Conservation (phyloP, 2,888 invertebrate species). For the Cyaniris semiargus region DNA sequence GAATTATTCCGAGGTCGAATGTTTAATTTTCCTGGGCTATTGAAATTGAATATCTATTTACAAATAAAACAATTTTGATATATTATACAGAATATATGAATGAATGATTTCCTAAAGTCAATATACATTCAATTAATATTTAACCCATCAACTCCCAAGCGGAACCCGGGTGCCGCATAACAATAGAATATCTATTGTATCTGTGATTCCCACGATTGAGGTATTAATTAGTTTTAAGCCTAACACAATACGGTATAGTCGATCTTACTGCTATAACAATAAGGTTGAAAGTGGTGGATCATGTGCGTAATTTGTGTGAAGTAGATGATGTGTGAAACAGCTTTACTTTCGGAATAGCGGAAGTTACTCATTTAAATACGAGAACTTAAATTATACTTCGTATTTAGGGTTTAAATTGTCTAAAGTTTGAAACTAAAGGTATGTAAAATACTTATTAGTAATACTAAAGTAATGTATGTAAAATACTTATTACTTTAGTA, state of each 20-base stretch:
- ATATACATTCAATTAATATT: not conserved
- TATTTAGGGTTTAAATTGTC: not conserved
- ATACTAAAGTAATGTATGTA: not conserved
- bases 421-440: not conserved
- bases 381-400: not conserved
- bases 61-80: too few relatives aligned
- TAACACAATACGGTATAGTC: not conserved
- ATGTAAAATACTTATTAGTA: too few relatives aligned
- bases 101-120: not conserved
- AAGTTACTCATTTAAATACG: slow-evolving; percentile 3
- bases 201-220: too few relatives aligned
- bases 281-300: not conserved
- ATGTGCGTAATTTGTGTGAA: not conserved
- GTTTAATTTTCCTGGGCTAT: too few relatives aligned
- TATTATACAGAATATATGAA: not conserved
- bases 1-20: too few relatives aligned
- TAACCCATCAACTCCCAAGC: too few relatives aligned
- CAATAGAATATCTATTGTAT: too few relatives aligned
- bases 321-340: not conserved
- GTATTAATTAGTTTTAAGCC: not conserved
- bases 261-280: not conserved
- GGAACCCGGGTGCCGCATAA: too few relatives aligned
- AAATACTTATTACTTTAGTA: too few relatives aligned
- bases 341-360: not conserved
- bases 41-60: too few relatives aligned